A percentile compares a stretch with the other conserved stretches of the same genome.
These are phyloP conservation scores for Austrolebias charrua DNA, from an alignment of 2,797 vertebrate species.

Conservation along the genomic window DNA sequence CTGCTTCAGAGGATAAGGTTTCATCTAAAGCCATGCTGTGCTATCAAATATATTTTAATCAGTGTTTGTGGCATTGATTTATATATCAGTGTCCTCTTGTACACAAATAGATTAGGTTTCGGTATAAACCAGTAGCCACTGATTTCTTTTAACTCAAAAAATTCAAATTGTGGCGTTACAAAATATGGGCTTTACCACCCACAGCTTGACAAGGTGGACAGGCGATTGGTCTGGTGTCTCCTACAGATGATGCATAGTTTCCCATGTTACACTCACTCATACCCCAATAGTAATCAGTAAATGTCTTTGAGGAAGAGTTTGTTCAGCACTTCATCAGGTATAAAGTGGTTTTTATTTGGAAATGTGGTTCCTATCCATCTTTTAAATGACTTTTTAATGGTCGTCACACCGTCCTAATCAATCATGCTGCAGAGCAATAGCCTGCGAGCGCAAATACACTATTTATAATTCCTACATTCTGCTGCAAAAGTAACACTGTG, in stretches of 20 bases:
- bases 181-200: slow-evolving; percentile 13
- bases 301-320: slow-evolving; percentile 81
- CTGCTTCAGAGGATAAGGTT: slow-evolving; percentile 64
- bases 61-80: slow-evolving; percentile 20
- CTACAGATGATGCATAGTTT: slow-evolving; percentile 50
- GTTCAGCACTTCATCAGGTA: slow-evolving; percentile 83
- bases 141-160: slow-evolving; percentile 25
- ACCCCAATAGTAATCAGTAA: slow-evolving; percentile 74
- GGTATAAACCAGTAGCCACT: slow-evolving; percentile 8
- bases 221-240: slow-evolving; percentile 31
- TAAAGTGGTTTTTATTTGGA: slow-evolving; percentile 84
- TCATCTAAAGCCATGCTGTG: slow-evolving; percentile 26
- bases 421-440: slow-evolving; percentile 74
- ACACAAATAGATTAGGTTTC: slow-evolving; percentile 15
- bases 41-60: slow-evolving; percentile 64
- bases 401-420: slow-evolving; percentile 82
- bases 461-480: slow-evolving; percentile 75
- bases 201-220: background rate
- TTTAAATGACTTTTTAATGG: slow-evolving; percentile 88
- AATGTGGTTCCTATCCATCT: slow-evolving; percentile 84
- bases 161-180: slow-evolving; percentile 25
- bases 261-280: slow-evolving; percentile 62
- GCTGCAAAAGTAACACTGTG: slow-evolving; percentile 50
- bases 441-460: slow-evolving; percentile 72
- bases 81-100: background rate